Base-by-base conservation (phyloP, 2,888 invertebrate genomes). In the Cordilura impudica region DNA sequence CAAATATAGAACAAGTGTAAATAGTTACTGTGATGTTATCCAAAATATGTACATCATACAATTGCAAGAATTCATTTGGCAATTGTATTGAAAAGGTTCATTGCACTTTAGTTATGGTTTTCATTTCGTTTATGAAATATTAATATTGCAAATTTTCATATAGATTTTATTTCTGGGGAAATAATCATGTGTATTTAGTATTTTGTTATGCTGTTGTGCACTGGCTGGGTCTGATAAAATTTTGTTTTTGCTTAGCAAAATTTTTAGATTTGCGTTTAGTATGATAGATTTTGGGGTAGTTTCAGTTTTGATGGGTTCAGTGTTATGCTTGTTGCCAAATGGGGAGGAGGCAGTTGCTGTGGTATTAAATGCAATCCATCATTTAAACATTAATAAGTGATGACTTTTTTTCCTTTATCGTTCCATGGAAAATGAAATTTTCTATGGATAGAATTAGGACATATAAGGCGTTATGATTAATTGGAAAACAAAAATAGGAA, bases 41-140 rank as follows among this genome's bases (percentile, higher is more conserved):
- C 14, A n/a, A 39, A 39, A 16, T 35, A n/a, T 35, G n/a, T 45
- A 26, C 8, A 16, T 16, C 23, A 43, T 5, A 18, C 47, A 39
- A 47, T 19, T 26, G 1, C 1, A 0, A 12, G 16, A 39, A 16
- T 60, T 14, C 35, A 8, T 26, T 18, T 12, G 18, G 39, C 54
- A 54, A 49, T 51, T 39, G 8, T 43, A 19, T 31, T 16, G 43
- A n/a, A 39, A 21, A 26, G 54, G 60, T 71, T 74, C 74, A 79
- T 16, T 79, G 74, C 66, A 66, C 70, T 78, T 78, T 78, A 2
- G 78, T 31, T 60, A 78, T 31, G 78, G 51, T 61, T 71, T 79
- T 79, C 70, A 73, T 43, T 67, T 49, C 23, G 43, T 6, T 60
- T 54, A 45, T 67, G 29, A 35, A 51, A 61, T 72, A 66, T 60